Evolutionary conservation across 2,113 vertebrate species (phyloP).

Genomic region (Dissostichus mawsoni): DNA sequence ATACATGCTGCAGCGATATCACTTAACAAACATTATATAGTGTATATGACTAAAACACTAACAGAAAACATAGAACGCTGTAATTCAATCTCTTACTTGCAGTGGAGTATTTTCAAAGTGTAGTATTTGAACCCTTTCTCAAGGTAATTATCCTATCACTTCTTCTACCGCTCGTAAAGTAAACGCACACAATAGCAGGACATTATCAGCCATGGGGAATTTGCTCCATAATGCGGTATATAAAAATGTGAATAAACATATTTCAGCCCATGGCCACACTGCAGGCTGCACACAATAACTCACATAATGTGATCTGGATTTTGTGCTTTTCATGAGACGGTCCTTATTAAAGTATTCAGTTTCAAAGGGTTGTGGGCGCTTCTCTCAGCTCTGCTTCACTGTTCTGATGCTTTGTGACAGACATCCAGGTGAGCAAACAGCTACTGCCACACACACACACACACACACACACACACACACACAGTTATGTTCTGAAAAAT

Average conservation of each 20-base stretch:
- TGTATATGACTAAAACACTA: too few species aligned
- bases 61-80: too few species aligned
- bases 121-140: too few species aligned
- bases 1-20: too few species aligned
- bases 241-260: background rate
- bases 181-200: background rate
- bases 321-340: conserved; percentile 54
- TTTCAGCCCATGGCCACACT: background rate
- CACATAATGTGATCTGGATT: conserved; percentile 21
- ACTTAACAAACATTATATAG: too few species aligned
- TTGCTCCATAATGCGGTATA: background rate
- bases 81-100: too few species aligned
- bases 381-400: conserved; percentile 24
- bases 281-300: background rate
- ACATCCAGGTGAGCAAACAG: conserved; percentile 73
- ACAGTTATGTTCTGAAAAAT: background rate
- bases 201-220: background rate
- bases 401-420: conserved; percentile 41
- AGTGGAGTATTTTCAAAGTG: too few species aligned
- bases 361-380: conserved; percentile 65
- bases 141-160: too few species aligned
- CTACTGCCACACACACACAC: conserved; percentile 18
- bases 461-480: too few species aligned
- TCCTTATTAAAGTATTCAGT: conserved; percentile 44
- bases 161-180: background rate